Evolutionary conservation across 1,140 invertebrate genomes (phyloP).

Genomic region (Nasonia vitripennis): DNA sequence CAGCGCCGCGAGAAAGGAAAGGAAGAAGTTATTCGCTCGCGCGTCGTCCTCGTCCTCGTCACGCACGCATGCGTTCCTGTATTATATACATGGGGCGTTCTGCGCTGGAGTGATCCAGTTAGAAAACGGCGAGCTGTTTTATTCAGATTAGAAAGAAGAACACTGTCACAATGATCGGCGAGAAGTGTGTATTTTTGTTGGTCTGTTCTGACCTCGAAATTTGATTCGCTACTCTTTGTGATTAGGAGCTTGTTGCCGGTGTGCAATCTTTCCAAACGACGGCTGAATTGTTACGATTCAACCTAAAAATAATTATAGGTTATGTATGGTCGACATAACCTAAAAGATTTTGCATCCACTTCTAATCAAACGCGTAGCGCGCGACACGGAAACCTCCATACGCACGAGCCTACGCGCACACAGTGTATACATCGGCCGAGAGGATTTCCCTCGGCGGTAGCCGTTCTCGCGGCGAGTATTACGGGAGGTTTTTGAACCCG

Average conservation of each 20-base stretch:
- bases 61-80: constrained; percentile 3
- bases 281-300: background rate
- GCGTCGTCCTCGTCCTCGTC: background rate
- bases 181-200: background rate
- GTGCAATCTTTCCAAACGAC: background rate
- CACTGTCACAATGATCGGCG: background rate
- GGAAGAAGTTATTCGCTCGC: background rate
- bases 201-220: no score
- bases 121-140: background rate
- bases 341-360: no score
- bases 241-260: background rate
- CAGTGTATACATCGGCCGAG: background rate
- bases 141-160: no score
- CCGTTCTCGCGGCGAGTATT: background rate
- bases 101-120: background rate
- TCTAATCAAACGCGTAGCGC: background rate
- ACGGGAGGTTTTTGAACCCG: constrained; percentile 24
- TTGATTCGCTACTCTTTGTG: background rate
- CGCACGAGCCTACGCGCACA: no score
- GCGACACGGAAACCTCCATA: background rate
- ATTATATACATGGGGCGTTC: background rate
- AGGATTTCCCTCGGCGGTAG: constrained; percentile 7
- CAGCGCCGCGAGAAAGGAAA: background rate
- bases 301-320: background rate
- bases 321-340: background rate